phyloP scores from a whole-genome alignment of 92 coral and sea anemone species.

The Chrysogorgia sp. region DNA sequence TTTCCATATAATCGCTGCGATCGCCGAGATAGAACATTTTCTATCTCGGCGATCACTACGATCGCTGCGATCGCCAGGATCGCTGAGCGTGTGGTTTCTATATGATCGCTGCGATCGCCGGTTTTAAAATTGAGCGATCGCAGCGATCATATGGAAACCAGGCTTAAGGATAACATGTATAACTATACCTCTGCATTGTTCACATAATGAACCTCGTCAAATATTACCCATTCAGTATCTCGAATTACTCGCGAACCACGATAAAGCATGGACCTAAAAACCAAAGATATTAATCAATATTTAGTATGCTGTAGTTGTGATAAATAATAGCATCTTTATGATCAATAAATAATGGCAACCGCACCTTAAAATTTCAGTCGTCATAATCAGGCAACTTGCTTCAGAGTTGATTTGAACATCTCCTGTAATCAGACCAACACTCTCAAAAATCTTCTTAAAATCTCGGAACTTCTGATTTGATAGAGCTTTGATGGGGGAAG shows the following conservation, averaged over 20 bases:
- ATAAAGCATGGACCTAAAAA: conserved; percentile 85
- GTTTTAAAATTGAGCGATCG: no score
- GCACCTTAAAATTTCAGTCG: conserved; percentile 95
- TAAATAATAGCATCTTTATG: not conserved
- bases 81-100: no score
- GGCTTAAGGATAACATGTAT: no score
- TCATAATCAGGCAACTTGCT: conserved; percentile 93
- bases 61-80: no score
- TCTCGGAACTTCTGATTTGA: conserved; percentile 59
- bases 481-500: conserved; percentile 93
- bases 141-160: no score
- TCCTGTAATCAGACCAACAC: conserved; percentile 93
- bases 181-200: conserved; percentile 84
- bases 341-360: no score
- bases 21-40: no score
- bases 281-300: not conserved
- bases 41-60: no score
- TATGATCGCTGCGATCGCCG: no score
- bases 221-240: conserved; percentile 96
- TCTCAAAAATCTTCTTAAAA: conserved; percentile 85
- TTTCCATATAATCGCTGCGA: no score
- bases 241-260: conserved; percentile 93
- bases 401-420: conserved; percentile 96
- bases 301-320: not conserved
- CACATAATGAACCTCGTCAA: conserved; percentile 96